Evolutionary conservation across 2,797 vertebrate genomes (phyloP), one percentile per base, ranked within the genome.

Genomic region (Natrix natrix): DNA sequence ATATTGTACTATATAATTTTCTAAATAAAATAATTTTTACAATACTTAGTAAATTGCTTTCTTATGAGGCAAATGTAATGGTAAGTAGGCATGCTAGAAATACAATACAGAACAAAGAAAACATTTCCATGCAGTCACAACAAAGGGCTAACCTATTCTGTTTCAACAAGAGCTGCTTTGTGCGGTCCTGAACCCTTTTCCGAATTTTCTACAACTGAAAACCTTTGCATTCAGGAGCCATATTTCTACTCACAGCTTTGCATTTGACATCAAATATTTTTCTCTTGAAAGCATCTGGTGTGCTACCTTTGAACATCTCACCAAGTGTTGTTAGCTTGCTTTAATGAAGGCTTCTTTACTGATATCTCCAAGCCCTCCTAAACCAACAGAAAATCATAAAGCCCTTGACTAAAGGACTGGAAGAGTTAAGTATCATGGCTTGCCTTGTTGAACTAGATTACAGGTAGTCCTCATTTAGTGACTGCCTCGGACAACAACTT

Each of bases 281-380:
- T 92, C 94, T 93, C 92, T 95, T 92, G 55, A 20, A 94, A 91
- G 56, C 92, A 59, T 74, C 54, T 95, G 26, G 20, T 66, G 90
- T 92, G 24, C 26, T 61, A 32, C 37, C 26, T 93, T 91, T 61
- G 87, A 95, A 93, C 61, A 93, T 92, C 61, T 92, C 78, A n/a
- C 59, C 93, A 60, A 93, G 93, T 69, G 57, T 89, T 60, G 83
- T 86, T 94, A 89, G 17, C 92, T 92, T 94, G 13, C 5, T 83
- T 94, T 95, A 86, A 69, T 88, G 89, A 94, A 92, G 91, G 83
- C 48, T 94, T 28, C 16, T 91, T 90, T 91, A 91, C 22, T 90
- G 94, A 95, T 91, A 89, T 52, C 78, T 55, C 28, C 93, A 93
- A 91, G 28, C 78, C 89, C 74, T 63, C 63, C 60, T 83, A 83